Evolutionary conservation across 2,888 invertebrate genomes (phyloP).

Genomic region (Dyspetes luteomarginatus): DNA sequence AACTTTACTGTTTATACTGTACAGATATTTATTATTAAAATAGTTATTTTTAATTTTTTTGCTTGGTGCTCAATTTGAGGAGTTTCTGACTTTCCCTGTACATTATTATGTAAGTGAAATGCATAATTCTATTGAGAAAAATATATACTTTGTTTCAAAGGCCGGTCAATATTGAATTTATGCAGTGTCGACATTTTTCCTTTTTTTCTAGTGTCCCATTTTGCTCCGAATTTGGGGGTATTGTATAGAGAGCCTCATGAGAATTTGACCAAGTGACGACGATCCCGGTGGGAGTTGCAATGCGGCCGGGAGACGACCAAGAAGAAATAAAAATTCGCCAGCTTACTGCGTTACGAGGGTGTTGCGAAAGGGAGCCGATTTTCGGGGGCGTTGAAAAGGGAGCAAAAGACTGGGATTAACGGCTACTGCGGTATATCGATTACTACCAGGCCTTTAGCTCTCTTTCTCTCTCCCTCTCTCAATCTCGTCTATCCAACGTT

Average conservation of each 20-base stretch:
- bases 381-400: constrained; percentile 54
- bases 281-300: constrained; percentile 52
- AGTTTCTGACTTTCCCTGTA: too few species aligned
- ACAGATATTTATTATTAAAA: too few species aligned
- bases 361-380: constrained; percentile 43
- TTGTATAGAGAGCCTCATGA: constrained; percentile 74
- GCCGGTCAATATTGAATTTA: background rate
- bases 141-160: background rate
- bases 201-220: background rate
- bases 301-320: constrained; percentile 19
- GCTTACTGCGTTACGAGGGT: constrained; percentile 50
- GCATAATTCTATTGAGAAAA: background rate
- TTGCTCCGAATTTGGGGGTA: background rate
- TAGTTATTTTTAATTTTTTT: too few species aligned
- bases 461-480: constrained; percentile 19
- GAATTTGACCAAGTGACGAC: constrained; percentile 76
- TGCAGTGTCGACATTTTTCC: background rate
- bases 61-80: background rate
- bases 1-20: too few species aligned
- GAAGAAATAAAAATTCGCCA: constrained; percentile 27
- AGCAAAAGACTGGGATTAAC: constrained; percentile 37
- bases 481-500: background rate
- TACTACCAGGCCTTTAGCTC: background rate
- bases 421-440: constrained; percentile 31
- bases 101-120: background rate